Evolutionary conservation across 2,113 vertebrate genomes (phyloP), one percentile per base, ranked within the genome.

Genomic region (Oreocharis arfaki): DNA sequence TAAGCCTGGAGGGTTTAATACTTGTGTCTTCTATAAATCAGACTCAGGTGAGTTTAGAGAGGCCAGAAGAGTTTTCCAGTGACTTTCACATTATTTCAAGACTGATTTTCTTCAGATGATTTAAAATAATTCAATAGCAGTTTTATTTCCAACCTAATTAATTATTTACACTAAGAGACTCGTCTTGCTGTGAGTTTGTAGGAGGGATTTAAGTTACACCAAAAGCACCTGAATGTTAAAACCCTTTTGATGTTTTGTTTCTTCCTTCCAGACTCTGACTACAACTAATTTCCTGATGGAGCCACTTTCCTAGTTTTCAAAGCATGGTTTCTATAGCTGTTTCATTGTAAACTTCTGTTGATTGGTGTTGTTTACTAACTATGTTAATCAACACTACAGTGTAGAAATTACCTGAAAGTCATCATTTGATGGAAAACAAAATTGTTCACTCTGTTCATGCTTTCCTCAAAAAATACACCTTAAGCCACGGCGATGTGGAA

Each of bases 81-180:
- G 89, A 91, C 33, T 57, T 82, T 95, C 78, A 74, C 93, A 85
- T 93, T 91, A 96, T 95, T 96, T 94, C 90, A 89, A 91, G 92
- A 96, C 80, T 79, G 50, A 84, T 96, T 96, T 95, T 91, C 94
- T 95, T 94, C 89, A 84, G 88, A 90, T 96, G 85, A 97, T 91
- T 94, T 93, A 95, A 92, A 96, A n/a, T 86, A 95, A 96, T 80
- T 89, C 60, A 82, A 82, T 88, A 96, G 80, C 83, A 55, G 67
- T 89, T 97, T 96, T 89, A 87, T 96, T 98, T 97, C 86, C 90
- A 96, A 94, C 80, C 83, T 96, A 96, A 97, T 94, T 33, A 67
- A 95, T 95, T 27, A 55, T 92, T 93, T 95, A 41, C 63, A 56
- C 61, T 90, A 35, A 9, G 11, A 57, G 74, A 75, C 3, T 52